Evolutionary conservation across 1,140 invertebrate species (phyloP).

Genomic region (Chlorops oryzae): DNA sequence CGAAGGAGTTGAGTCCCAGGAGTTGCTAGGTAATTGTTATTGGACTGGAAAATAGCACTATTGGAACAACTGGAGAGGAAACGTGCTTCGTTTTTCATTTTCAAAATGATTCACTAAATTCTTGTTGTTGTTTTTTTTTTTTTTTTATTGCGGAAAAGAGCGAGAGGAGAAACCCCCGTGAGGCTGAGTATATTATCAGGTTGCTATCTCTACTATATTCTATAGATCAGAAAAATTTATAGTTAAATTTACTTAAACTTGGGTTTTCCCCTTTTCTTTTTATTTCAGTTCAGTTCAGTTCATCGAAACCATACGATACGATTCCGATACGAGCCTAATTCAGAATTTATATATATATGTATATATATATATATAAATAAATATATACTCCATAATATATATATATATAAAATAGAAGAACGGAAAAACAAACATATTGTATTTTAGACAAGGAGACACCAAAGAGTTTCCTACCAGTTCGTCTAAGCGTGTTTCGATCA

Average conservation of each 20-base stretch:
- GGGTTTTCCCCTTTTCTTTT: neutral
- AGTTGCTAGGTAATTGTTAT: neutral
- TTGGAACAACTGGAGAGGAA: neutral
- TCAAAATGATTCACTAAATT: neutral
- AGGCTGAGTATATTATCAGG: no score
- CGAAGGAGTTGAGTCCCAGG: neutral
- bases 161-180: no score
- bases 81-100: neutral
- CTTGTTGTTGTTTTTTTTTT: neutral
- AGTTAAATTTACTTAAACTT: no score
- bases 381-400: neutral
- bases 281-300: neutral
- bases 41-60: neutral
- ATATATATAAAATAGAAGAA: neutral
- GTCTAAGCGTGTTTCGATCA: no score
- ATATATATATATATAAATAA: neutral
- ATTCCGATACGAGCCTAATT: neutral
- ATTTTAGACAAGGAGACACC: slow-evolving; percentile 31
- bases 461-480: slow-evolving; percentile 35
- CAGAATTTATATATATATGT: neutral
- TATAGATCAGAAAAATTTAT: no score
- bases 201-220: no score
- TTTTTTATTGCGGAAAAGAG: no score
- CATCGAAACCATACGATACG: neutral
- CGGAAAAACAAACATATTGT: neutral